Conservation (phyloP, 2,797 vertebrate species). For the Lutjanus argentimaculatus region DNA sequence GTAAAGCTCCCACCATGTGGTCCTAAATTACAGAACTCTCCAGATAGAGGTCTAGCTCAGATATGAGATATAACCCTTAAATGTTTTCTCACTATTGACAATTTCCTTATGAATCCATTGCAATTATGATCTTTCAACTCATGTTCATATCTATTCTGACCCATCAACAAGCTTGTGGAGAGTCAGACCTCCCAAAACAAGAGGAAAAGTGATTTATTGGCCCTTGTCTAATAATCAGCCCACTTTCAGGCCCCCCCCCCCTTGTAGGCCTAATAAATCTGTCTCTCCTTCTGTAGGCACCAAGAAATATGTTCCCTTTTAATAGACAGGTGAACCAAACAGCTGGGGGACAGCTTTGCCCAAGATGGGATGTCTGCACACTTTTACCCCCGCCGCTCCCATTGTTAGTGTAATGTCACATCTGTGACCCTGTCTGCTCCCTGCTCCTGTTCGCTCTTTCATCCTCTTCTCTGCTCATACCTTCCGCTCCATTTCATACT, state of each 20-base stretch:
- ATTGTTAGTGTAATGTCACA: constrained; percentile 84
- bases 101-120: neutral
- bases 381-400: constrained; percentile 71
- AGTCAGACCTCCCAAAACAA: constrained; percentile 30
- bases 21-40: constrained; percentile 37
- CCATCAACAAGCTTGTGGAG: constrained; percentile 12
- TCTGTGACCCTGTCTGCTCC: constrained; percentile 87
- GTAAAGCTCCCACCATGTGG: constrained; percentile 46
- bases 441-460: constrained; percentile 67
- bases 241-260: constrained; percentile 62
- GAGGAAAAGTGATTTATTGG: constrained; percentile 75
- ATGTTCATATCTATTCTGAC: constrained; percentile 4
- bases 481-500: constrained; percentile 87
- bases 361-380: constrained; percentile 81
- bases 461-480: constrained; percentile 78
- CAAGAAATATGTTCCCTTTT: constrained; percentile 82
- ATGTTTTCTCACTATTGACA: neutral
- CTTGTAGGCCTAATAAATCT: constrained; percentile 82
- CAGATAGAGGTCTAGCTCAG: constrained; percentile 8
- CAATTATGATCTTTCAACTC: neutral
- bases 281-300: constrained; percentile 71
- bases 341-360: constrained; percentile 86
- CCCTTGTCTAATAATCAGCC: constrained; percentile 70
- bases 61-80: constrained; percentile 13
- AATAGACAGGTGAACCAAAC: constrained; percentile 88